Evolutionary conservation across 2,797 vertebrate species (phyloP).

Genomic region (Chiroxiphia lanceolata): DNA sequence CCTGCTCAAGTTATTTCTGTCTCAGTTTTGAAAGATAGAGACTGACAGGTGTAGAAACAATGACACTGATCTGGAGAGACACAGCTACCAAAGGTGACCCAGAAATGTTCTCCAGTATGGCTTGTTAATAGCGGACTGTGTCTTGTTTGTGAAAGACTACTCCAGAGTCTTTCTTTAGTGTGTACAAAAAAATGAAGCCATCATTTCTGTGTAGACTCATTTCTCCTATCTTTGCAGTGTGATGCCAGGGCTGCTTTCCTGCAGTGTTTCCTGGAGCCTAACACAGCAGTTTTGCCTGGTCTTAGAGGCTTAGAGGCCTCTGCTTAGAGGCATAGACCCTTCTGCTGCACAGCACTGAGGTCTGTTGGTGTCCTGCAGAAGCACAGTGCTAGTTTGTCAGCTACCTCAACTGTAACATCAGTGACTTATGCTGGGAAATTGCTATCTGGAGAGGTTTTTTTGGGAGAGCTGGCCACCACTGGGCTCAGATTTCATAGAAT

Average conservation of each 20-base stretch:
- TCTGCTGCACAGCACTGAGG: background rate
- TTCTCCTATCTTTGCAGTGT: background rate
- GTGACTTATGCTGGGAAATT: background rate
- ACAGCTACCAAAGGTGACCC: background rate
- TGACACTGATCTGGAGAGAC: background rate
- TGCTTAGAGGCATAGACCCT: background rate
- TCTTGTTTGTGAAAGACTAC: background rate
- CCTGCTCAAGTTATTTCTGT: slow-evolving; percentile 2
- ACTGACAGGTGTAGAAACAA: background rate
- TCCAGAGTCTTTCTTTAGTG: background rate
- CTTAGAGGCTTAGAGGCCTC: background rate
- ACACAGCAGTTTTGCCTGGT: background rate
- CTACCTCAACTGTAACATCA: background rate
- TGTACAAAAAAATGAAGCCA: background rate
- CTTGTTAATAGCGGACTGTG: background rate
- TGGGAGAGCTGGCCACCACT: background rate
- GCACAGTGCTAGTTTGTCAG: background rate
- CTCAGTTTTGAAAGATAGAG: background rate
- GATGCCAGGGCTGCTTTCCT: background rate
- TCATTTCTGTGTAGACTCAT: background rate
- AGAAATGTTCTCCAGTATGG: background rate
- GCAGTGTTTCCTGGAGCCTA: background rate
- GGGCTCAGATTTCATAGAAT: background rate
- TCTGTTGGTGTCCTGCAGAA: background rate
- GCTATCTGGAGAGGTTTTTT: accelerated